Conservation (phyloP, 2,888 invertebrate species). For the Deilephila elpenor region DNA sequence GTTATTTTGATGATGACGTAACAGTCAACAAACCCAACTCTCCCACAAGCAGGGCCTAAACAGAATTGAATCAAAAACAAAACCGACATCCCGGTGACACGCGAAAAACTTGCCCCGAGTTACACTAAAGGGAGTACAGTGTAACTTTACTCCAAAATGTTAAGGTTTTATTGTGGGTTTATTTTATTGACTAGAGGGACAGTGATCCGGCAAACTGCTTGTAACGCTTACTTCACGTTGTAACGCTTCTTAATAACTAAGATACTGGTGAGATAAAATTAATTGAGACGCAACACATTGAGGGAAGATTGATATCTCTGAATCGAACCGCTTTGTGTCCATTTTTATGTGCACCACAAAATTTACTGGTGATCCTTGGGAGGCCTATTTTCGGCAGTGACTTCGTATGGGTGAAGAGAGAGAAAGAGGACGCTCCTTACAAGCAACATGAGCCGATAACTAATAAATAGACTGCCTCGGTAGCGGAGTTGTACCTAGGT, state of each 20-base stretch:
- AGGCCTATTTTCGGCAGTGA: too few relatives aligned
- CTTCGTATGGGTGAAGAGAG: too few relatives aligned
- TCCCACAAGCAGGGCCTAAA: background rate
- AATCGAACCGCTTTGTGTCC: background rate
- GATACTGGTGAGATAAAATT: slow-evolving; percentile 28
- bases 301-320: slow-evolving; percentile 12
- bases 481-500: too few relatives aligned
- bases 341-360: background rate
- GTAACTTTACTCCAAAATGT: slow-evolving; percentile 39
- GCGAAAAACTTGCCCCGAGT: slow-evolving; percentile 26
- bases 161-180: slow-evolving; percentile 36
- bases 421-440: too few relatives aligned
- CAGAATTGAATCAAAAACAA: slow-evolving; percentile 20
- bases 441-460: too few relatives aligned
- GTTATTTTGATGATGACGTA: background rate
- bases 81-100: slow-evolving; percentile 11
- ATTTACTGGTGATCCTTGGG: background rate
- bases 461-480: too few relatives aligned
- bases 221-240: too few relatives aligned
- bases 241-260: slow-evolving; percentile 27
- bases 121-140: slow-evolving; percentile 24
- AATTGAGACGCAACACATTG: slow-evolving; percentile 18
- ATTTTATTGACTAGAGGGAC: slow-evolving; percentile 38
- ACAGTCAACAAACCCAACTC: background rate
- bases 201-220: slow-evolving; percentile 8